Conservation (phyloP, 2,113 vertebrate species). For the Alectura lathami region DNA sequence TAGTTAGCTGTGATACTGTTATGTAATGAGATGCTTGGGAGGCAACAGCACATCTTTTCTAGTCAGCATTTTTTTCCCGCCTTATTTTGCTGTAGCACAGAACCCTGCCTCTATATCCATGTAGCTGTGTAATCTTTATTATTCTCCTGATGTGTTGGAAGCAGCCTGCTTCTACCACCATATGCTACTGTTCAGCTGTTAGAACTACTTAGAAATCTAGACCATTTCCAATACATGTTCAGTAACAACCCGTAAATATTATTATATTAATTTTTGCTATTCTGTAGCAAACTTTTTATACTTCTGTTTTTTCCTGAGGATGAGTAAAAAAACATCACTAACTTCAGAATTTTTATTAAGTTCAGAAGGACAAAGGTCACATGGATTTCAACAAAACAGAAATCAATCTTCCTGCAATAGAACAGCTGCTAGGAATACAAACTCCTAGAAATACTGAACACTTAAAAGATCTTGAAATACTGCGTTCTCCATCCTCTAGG, state of each 20-base stretch:
- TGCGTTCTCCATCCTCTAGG: not conserved
- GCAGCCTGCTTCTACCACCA: not conserved
- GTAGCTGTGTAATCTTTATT: not conserved
- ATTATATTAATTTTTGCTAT: not conserved
- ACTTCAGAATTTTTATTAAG: slow-evolving; percentile 20
- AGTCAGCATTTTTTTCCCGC: not conserved
- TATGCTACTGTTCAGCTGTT: not conserved
- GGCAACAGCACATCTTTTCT: not conserved
- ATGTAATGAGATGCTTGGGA: not conserved
- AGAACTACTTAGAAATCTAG: not conserved
- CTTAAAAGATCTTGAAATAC: not conserved
- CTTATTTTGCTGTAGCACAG: not conserved
- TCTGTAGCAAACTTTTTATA: not conserved
- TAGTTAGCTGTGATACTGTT: not conserved
- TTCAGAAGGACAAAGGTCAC: not conserved
- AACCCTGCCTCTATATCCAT: not conserved
- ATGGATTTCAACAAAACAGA: not conserved
- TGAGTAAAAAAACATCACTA: not conserved
- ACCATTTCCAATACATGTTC: not conserved
- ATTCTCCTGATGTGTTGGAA: not conserved
- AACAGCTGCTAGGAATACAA: not conserved
- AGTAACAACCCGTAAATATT: not conserved
- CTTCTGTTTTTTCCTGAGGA: not conserved
- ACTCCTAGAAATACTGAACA: not conserved
- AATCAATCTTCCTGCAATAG: not conserved